Base-by-base conservation (phyloP, 2,888 invertebrate genomes). In the Dasypolia templi region DNA sequence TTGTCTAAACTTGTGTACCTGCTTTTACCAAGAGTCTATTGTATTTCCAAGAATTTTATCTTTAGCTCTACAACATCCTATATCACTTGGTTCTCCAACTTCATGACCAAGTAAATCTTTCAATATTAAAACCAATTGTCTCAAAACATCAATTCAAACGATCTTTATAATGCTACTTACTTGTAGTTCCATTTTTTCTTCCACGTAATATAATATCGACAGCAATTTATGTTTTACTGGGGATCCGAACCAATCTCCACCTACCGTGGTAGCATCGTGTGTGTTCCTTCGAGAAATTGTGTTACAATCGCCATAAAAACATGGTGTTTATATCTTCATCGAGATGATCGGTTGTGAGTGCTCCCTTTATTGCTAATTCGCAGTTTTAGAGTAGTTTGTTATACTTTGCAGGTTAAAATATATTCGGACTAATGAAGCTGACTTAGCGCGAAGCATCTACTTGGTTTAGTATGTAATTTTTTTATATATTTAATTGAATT, bases 321-420 rank as follows among this genome's bases (percentile, higher is more conserved):
- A 75, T 65, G 84, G 84, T 89, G 84, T 89, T 90, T 88, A 90
- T 86, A 88, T 89, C 88, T 89, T 90, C 85, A 90, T 89, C 77
- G 83, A 63, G 82, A 73, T 73, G 79, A 85, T 79, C 84, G 84
- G 81, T 70, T 72, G 77, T 78, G 73, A 82, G 77, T 70, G 80
- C 68, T 83, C 65, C 67, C 79, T 87, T 88, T 87, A 88, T 87
- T 82, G 81, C 82, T 81, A 81, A 88, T 88, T 82, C 80, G 78
- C 75, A 80, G 75, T 75, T 82, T 83, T 63, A 72, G 71, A 76
- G 66, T 76, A 76, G 70, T 81, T 77, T 84, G 74, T 81, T 82
- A 76, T 77, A 75, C 64, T 79, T 68, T 68, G 32, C 35, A 73
- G 55, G 51, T 81, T 67, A 29, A 51, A 0, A 35, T 39, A 42